Evolutionary conservation across 2,797 vertebrate genomes (phyloP).

Genomic region (Hozukius guyotensis): DNA sequence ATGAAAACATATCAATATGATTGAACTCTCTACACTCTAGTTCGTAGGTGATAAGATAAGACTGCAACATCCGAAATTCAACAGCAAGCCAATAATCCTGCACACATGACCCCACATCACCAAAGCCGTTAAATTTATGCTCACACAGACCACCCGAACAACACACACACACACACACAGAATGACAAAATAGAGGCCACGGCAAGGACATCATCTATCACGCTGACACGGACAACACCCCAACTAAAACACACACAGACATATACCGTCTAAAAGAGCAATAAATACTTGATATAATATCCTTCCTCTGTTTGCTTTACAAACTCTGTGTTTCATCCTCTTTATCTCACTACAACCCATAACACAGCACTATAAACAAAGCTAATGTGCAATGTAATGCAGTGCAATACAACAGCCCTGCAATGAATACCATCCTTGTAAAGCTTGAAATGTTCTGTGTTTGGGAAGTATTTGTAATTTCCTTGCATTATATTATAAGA

Average conservation of each 20-base stretch:
- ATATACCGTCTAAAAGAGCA: conserved; percentile 13
- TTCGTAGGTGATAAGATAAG: conserved; percentile 34
- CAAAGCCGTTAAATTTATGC: neutral
- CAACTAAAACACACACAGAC: conserved; percentile 19
- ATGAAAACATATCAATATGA: conserved; percentile 31
- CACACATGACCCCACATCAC: conserved; percentile 10
- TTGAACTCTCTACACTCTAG: neutral
- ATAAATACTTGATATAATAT: conserved; percentile 27
- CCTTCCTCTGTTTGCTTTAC: conserved; percentile 5
- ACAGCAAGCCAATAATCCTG: conserved; percentile 27
- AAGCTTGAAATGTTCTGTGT: neutral
- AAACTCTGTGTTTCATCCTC: conserved; percentile 4
- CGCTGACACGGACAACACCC: conserved; percentile 44
- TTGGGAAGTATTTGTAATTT: neutral
- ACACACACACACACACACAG: conserved; percentile 32
- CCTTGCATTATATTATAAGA: neutral
- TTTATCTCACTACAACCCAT: conserved; percentile 5
- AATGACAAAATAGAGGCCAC: conserved; percentile 51
- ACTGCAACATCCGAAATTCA: conserved; percentile 4
- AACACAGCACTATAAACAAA: neutral
- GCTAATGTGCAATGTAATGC: neutral
- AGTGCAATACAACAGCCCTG: neutral
- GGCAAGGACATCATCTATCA: conserved; percentile 71
- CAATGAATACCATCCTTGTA: neutral
- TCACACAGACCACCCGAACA: conserved; percentile 15